These are phyloP conservation scores for Cordilura impudica DNA, from an alignment of 2,888 invertebrate species.

Conservation along the genomic window DNA sequence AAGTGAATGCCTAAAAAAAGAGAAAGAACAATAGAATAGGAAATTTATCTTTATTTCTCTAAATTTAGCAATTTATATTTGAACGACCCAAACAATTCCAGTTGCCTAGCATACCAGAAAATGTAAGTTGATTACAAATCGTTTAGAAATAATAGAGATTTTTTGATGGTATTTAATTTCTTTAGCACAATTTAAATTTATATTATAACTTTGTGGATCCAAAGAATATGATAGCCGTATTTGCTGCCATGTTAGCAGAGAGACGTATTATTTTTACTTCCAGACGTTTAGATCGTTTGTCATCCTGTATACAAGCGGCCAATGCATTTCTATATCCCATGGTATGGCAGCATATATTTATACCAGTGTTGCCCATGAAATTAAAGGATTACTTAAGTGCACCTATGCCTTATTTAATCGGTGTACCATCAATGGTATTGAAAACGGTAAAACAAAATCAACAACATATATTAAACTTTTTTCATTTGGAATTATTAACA, in stretches of 20 bases:
- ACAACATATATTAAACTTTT: not conserved
- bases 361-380: conserved; percentile 94
- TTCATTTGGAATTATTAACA: not conserved
- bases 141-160: not conserved
- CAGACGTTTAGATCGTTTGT: conserved; percentile 90
- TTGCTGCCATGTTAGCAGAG: conserved; percentile 97
- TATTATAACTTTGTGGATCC: conserved; percentile 98
- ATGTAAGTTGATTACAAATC: conserved; percentile 82
- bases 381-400: conserved; percentile 94
- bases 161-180: conserved; percentile 28
- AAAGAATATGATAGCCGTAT: conserved; percentile 95
- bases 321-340: conserved; percentile 97
- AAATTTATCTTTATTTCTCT: not conserved
- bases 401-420: conserved; percentile 98
- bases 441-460: conserved; percentile 80
- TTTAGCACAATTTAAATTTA: conserved; percentile 96
- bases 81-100: conserved; percentile 88
- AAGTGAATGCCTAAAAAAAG: conserved; percentile 72
- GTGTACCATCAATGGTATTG: conserved; percentile 92
- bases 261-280: conserved; percentile 96
- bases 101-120: conserved; percentile 96
- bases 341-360: conserved; percentile 99
- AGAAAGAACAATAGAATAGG: conserved; percentile 65
- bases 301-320: conserved; percentile 95
- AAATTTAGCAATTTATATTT: conserved; percentile 85